phyloP scores from a whole-genome alignment of 2,797 vertebrate species.

The Chelidonichthys spinosus region DNA sequence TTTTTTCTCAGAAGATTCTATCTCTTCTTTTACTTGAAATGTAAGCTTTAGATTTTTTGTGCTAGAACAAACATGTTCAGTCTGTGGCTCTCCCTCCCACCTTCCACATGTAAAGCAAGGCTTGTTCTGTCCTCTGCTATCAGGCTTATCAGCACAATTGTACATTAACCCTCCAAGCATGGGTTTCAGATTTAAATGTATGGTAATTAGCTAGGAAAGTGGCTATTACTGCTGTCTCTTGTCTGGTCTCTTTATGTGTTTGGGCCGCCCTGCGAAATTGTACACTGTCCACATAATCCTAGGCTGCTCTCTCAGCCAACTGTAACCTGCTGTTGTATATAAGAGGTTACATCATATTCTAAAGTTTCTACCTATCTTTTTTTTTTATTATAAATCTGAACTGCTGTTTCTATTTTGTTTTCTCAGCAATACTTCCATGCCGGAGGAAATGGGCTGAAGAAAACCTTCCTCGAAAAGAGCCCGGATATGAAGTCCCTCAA shows the following conservation, averaged over 20 bases:
- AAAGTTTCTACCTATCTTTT: constrained; percentile 1
- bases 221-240: constrained; percentile 53
- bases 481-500: constrained; percentile 94
- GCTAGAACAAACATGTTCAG: constrained; percentile 6
- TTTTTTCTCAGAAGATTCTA: background rate
- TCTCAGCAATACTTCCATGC: constrained; percentile 99
- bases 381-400: background rate
- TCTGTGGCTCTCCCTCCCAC: constrained; percentile 33
- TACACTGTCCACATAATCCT: constrained; percentile 39
- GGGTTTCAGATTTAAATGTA: constrained; percentile 53
- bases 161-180: constrained; percentile 50
- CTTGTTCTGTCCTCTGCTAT: constrained; percentile 58
- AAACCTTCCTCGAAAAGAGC: constrained; percentile 98
- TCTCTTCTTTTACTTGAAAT: background rate
- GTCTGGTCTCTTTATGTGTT: constrained; percentile 20
- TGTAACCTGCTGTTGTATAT: constrained; percentile 2
- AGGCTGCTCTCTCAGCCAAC: constrained; percentile 15
- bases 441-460: constrained; percentile 97
- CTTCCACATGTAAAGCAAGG: constrained; percentile 44
- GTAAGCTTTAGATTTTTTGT: background rate
- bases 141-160: constrained; percentile 54
- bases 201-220: constrained; percentile 63
- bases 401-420: background rate
- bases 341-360: background rate
- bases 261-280: constrained; percentile 33